A percentile compares a stretch with the other conserved stretches of the same genome.
Conservation (phyloP, 2,113 vertebrate species). For the Phycodurus eques region DNA sequence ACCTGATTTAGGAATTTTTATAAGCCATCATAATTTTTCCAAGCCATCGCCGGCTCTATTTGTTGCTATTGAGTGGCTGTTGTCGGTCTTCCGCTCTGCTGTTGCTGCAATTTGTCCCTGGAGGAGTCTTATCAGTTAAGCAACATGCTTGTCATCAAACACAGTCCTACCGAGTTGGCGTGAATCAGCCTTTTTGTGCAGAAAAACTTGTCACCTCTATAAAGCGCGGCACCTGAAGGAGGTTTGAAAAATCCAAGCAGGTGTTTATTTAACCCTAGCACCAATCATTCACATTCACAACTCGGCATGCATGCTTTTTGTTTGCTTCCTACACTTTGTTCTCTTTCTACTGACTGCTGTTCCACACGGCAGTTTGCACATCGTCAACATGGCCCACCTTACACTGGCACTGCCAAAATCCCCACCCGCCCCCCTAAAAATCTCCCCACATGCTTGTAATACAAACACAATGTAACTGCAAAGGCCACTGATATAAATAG, state of each 20-base stretch:
- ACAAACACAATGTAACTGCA: conserved; percentile 2
- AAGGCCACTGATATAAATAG: conserved; percentile 13
- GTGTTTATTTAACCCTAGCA: too few species aligned
- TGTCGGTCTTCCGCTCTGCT: not conserved
- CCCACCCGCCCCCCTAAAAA: not conserved
- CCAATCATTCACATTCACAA: too few species aligned
- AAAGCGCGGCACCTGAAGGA: too few species aligned
- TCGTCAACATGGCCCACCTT: not conserved
- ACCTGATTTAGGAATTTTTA: too few species aligned
- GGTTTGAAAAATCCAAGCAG: too few species aligned
- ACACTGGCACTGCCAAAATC: not conserved
- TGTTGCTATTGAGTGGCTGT: not conserved
- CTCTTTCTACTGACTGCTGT: not conserved
- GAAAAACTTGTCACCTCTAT: not conserved
- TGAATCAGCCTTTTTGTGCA: not conserved
- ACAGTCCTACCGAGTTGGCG: not conserved
- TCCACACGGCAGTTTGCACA: not conserved
- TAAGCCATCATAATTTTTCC: too few species aligned
- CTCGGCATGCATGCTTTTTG: not conserved
- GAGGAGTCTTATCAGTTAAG: not conserved
- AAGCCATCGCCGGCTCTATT: not conserved
- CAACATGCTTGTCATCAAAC: not conserved
- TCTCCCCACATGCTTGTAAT: not conserved
- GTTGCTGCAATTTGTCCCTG: not conserved
- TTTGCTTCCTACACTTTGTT: not conserved